A percentile compares a stretch with the other conserved stretches of the same genome.
Conservation (phyloP, 2,113 vertebrate species). For the Eolophus roseicapilla region DNA sequence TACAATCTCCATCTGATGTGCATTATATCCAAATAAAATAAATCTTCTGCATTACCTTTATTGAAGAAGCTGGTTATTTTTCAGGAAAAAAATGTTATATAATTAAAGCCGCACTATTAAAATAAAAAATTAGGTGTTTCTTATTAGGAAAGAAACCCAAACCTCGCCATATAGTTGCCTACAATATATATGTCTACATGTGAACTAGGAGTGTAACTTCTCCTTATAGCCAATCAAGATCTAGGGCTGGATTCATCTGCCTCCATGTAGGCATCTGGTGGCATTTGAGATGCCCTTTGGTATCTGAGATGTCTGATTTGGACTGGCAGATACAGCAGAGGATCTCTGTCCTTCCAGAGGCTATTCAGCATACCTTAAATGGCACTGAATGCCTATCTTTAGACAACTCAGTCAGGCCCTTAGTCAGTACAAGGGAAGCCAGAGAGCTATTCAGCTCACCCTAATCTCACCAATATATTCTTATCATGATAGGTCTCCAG, state of each 20-base stretch:
- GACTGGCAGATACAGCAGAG: background rate
- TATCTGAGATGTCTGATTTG: background rate
- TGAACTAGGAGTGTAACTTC: background rate
- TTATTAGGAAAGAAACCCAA: background rate
- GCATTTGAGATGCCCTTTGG: background rate
- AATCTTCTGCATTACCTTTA: background rate
- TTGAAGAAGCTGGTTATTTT: background rate
- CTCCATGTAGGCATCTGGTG: background rate
- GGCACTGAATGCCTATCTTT: background rate
- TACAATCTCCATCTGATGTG: background rate
- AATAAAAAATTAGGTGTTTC: background rate
- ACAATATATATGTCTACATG: background rate
- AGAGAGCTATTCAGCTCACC: background rate
- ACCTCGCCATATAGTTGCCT: background rate
- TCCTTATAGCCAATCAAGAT: background rate
- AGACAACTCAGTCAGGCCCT: background rate
- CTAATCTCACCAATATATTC: background rate
- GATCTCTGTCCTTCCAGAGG: background rate
- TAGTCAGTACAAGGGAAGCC: background rate
- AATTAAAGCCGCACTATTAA: background rate
- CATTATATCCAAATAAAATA: background rate
- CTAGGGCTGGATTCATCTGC: background rate
- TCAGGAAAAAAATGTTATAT: background rate
- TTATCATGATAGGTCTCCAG: background rate
- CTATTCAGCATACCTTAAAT: background rate